A percentile compares a stretch with the other conserved stretches of the same genome.
Conservation (phyloP, 2,888 invertebrate genomes). For the Drosophila kambysellisi region DNA sequence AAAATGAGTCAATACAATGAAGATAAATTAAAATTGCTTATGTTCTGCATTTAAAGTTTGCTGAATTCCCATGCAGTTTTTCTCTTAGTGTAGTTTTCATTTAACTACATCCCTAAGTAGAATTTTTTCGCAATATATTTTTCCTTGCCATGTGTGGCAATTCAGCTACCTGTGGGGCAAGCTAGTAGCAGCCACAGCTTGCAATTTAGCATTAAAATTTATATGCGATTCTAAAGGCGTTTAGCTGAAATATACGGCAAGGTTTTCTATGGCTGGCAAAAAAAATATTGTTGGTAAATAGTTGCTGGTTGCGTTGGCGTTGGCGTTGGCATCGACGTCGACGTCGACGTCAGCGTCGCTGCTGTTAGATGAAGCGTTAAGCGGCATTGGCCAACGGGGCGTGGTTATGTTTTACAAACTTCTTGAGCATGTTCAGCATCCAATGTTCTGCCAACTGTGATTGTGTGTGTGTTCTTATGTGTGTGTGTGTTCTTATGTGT, state of each 20-base stretch:
- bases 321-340: constrained; percentile 6
- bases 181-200: constrained; percentile 36
- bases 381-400: constrained; percentile 63
- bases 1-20: neutral
- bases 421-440: constrained; percentile 77
- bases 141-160: constrained; percentile 9
- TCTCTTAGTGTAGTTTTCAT: constrained; percentile 2
- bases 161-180: constrained; percentile 17
- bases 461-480: constrained; percentile 20
- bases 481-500: constrained; percentile 6
- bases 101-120: neutral
- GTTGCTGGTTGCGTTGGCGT: constrained; percentile 46
- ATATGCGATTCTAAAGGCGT: constrained; percentile 69
- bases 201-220: constrained; percentile 78
- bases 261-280: constrained; percentile 30
- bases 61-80: neutral
- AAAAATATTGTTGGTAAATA: constrained; percentile 75
- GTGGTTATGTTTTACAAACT: constrained; percentile 77
- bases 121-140: constrained; percentile 5
- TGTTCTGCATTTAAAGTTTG: neutral
- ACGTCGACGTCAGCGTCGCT: constrained; percentile 13
- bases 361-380: constrained; percentile 70
- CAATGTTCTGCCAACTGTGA: constrained; percentile 47
- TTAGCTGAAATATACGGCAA: constrained; percentile 69
- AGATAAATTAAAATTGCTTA: neutral